Conservation (phyloP, 2,797 vertebrate species). For the Stomatorhinus walkeri region DNA sequence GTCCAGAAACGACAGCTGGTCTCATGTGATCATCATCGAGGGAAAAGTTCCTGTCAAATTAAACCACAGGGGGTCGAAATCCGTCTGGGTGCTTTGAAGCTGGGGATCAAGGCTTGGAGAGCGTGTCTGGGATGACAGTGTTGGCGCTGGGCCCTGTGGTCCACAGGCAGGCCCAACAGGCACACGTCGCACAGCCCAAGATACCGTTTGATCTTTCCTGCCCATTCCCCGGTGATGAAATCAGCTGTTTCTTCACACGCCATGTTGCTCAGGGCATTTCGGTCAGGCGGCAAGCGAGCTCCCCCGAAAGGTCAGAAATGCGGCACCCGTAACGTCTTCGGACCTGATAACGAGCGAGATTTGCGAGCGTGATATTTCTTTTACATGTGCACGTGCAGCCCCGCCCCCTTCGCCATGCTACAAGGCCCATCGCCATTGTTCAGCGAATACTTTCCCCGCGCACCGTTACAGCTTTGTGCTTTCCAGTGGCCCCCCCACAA, state of each 20-base stretch:
- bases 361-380: slow-evolving; percentile 41
- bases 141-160: slow-evolving; percentile 52
- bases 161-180: slow-evolving; percentile 59
- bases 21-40: slow-evolving; percentile 59
- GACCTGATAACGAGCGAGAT: slow-evolving; percentile 53
- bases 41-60: slow-evolving; percentile 61
- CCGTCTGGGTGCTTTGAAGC: slow-evolving; percentile 55
- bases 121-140: slow-evolving; percentile 59
- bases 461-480: not conserved
- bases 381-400: not conserved
- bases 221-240: slow-evolving; percentile 41
- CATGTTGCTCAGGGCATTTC: slow-evolving; percentile 35
- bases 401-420: not conserved
- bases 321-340: slow-evolving; percentile 55
- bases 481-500: not conserved
- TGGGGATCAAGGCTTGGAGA: slow-evolving; percentile 50
- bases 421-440: not conserved
- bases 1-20: slow-evolving; percentile 48
- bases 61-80: slow-evolving; percentile 43
- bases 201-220: slow-evolving; percentile 53
- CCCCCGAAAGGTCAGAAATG: slow-evolving; percentile 43
- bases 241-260: slow-evolving; percentile 42
- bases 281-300: slow-evolving; percentile 40
- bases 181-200: slow-evolving; percentile 46
- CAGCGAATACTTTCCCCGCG: not conserved